A percentile compares a stretch with the other conserved stretches of the same genome.
Conservation (phyloP, 2,113 vertebrate genomes). For the Furnarius figulus region DNA sequence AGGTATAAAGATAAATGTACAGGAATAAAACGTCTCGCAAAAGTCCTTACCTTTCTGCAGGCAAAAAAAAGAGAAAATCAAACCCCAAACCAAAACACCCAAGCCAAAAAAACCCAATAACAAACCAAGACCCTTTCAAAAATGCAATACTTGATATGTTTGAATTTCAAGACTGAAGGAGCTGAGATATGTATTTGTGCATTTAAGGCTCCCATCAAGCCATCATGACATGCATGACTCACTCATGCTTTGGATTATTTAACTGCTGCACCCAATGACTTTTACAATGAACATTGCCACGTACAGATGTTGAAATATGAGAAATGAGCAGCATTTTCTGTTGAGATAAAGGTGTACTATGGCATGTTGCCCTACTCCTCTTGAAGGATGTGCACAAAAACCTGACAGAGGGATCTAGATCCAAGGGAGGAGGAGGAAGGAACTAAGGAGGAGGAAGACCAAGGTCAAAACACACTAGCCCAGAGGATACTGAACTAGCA, state of each 20-base stretch:
- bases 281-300: neutral
- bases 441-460: neutral
- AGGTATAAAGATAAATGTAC: slow-evolving; percentile 44
- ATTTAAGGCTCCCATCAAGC: neutral
- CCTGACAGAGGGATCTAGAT: neutral
- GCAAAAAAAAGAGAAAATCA: slow-evolving; percentile 16
- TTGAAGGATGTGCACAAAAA: neutral
- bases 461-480: neutral
- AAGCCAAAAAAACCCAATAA: neutral
- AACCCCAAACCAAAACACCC: neutral
- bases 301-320: neutral
- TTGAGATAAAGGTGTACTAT: neutral
- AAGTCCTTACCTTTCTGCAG: slow-evolving; percentile 74
- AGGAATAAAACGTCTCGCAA: slow-evolving; percentile 25
- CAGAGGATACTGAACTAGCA: neutral
- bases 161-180: slow-evolving; percentile 37
- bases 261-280: neutral
- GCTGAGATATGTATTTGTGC: neutral
- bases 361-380: neutral
- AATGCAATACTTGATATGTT: slow-evolving; percentile 83
- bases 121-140: slow-evolving; percentile 68
- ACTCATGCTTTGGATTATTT: neutral
- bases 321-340: neutral
- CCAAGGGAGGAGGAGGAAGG: neutral
- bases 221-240: neutral